Evolutionary conservation across 2,797 vertebrate species (phyloP), one percentile per base, ranked within the genome.

Genomic region (Caiman crocodilus): DNA sequence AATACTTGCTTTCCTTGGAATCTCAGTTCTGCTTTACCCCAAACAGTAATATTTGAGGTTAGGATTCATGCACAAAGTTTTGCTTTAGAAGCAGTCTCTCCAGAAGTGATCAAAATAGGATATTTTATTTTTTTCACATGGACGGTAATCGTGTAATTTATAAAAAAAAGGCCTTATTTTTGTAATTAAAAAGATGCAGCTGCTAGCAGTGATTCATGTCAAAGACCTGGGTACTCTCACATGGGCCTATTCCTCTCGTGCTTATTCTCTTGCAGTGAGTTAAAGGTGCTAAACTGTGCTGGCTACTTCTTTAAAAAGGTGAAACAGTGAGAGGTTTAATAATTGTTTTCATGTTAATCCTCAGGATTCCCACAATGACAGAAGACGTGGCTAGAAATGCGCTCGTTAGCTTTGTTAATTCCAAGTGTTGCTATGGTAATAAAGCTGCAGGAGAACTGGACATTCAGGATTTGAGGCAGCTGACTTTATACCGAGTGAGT

Each of bases 361-460:
- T 9, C 90, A 98, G 98, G 61, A 89, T 98, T 42, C 98, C 98
- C 2, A 84, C 76, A 0, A 95, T 99, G 71, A 98, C 98, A 0
- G 98, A 99, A 93, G 98, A 98, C 1, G 93, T 94, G 73, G 99
- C 98, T 57, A 96, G 98, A 55, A 97, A 97, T 2, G 98, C 98
- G 32, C 96, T 99, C 17, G 96, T 99, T n/a, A 96, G 96, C 95
- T 99, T 98, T 26, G 97, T 98, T 67, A 97, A 96, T 64, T 98
- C 98, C 4, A 98, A 98, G n/a, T 98, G 98, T 98, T 98, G 91
- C 28, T 98, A 98, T 18, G 98, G 98, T 94, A 97, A 98, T 25
- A 96, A 98, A 56, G 98, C 98, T 0, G 98, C 98, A 2, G 95
- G 97, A 9, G 97, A 98, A 94, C 96, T 99, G 2, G 75, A 96